Evolutionary conservation across 1,140 invertebrate genomes (phyloP).

Genomic region (Drosophila santomea): DNA sequence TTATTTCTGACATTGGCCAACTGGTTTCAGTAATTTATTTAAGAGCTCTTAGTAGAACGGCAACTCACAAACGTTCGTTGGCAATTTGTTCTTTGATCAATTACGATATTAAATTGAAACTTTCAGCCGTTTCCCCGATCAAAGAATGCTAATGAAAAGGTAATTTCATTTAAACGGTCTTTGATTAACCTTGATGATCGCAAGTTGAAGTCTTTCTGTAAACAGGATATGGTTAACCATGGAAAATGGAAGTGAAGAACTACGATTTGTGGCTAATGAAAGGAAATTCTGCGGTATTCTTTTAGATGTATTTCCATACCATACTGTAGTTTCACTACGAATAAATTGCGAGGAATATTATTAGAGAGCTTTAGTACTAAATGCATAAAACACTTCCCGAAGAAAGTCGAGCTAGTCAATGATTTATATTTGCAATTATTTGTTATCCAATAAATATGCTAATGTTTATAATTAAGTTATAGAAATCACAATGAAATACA

Average conservation of each 20-base stretch:
- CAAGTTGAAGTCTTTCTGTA: slow-evolving; percentile 6
- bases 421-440: background rate
- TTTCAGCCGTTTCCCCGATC: slow-evolving; percentile 24
- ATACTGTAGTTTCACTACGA: slow-evolving; percentile 2
- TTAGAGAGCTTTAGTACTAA: background rate
- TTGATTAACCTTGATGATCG: slow-evolving; percentile 54
- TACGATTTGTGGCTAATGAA: slow-evolving; percentile 42
- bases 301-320: slow-evolving; percentile 5
- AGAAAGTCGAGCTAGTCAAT: background rate
- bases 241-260: slow-evolving; percentile 57
- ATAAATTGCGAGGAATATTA: background rate
- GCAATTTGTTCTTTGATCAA: slow-evolving; percentile 61
- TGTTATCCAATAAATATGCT: background rate
- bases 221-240: slow-evolving; percentile 54
- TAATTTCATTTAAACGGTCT: slow-evolving; percentile 53
- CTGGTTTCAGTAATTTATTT: slow-evolving; percentile 64
- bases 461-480: background rate
- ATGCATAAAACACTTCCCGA: background rate
- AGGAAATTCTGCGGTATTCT: slow-evolving; percentile 36
- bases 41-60: slow-evolving; percentile 50
- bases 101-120: slow-evolving; percentile 47
- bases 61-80: slow-evolving; percentile 35
- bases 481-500: background rate
- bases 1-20: slow-evolving; percentile 56
- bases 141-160: slow-evolving; percentile 49